phyloP scores from a whole-genome alignment of 2,113 vertebrate species.

The Tyrannus savana region DNA sequence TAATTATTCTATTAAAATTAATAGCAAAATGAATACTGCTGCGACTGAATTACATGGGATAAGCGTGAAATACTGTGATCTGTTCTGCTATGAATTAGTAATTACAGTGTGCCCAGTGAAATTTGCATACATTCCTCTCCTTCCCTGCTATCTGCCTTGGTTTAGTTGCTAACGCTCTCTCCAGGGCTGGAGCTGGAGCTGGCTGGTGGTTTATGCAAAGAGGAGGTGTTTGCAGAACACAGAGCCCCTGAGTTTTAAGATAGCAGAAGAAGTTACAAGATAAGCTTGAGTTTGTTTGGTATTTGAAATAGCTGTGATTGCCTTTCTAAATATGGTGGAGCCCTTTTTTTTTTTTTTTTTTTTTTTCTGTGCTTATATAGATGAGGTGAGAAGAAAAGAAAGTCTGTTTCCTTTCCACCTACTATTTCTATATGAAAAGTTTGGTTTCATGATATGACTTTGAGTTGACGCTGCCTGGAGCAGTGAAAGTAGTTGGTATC shows the following conservation, averaged over 20 bases:
- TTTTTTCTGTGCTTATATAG: not conserved
- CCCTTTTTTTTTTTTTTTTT: not conserved
- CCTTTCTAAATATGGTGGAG: not conserved
- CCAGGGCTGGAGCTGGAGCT: not conserved
- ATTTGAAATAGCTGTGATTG: not conserved
- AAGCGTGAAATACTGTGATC: constrained; percentile 54
- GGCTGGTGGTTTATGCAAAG: not conserved
- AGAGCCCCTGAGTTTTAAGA: not conserved
- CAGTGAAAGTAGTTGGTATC: not conserved
- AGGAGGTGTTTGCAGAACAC: not conserved
- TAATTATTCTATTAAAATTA: constrained; percentile 66
- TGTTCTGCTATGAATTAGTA: constrained; percentile 43
- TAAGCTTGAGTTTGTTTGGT: not conserved
- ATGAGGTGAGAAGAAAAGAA: not conserved
- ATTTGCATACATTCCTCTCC: constrained; percentile 12
- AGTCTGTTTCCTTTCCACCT: not conserved
- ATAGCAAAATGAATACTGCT: constrained; percentile 45
- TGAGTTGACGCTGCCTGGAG: not conserved
- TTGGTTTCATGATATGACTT: not conserved
- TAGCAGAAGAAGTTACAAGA: not conserved
- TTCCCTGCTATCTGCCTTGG: not conserved
- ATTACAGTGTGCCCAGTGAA: not conserved
- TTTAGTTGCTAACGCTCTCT: not conserved
- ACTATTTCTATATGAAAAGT: not conserved
- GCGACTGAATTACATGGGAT: constrained; percentile 47